A percentile compares a stretch with the other conserved stretches of the same genome.
These are phyloP conservation scores for Tetragonula carbonaria DNA, from an alignment of 2,888 invertebrate genomes.

Conservation along the genomic window DNA sequence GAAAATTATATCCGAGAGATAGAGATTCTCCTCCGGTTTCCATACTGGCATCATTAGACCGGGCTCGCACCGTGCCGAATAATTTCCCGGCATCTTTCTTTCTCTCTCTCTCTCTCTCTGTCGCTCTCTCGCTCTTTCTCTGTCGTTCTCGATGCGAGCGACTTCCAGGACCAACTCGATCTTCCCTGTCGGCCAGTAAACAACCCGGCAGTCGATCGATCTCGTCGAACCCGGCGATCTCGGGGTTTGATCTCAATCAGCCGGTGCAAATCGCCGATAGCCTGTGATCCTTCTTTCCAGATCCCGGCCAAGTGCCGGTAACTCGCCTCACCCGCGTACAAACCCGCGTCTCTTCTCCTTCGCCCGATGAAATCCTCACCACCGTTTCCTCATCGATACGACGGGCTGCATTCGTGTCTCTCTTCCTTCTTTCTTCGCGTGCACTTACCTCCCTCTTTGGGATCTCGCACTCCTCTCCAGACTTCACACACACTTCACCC, in stretches of 20 bases:
- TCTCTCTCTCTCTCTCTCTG: not conserved
- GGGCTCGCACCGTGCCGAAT: slow-evolving; percentile 87
- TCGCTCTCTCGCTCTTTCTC: not conserved
- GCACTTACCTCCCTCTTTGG: slow-evolving; percentile 20
- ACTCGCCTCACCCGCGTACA: not conserved
- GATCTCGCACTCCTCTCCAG: slow-evolving; percentile 17
- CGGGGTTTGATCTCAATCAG: too few species aligned
- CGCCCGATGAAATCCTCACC: slow-evolving; percentile 4
- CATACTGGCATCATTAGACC: slow-evolving; percentile 96
- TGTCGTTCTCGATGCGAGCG: too few species aligned
- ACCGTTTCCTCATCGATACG: slow-evolving; percentile 28
- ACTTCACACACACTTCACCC: slow-evolving; percentile 14
- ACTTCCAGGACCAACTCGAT: too few species aligned
- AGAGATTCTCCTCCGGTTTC: slow-evolving; percentile 92
- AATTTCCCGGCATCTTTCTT: slow-evolving; percentile 79
- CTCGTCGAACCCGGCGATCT: too few species aligned
- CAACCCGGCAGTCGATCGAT: too few species aligned
- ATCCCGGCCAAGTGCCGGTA: not conserved
- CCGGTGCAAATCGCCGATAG: too few species aligned
- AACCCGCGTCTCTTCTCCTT: slow-evolving; percentile 38
- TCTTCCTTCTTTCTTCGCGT: not conserved
- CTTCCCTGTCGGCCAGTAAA: too few species aligned
- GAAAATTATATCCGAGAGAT: slow-evolving; percentile 90
- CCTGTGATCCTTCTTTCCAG: not conserved
- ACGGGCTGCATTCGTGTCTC: not conserved